Base-by-base conservation (phyloP, 1,140 invertebrate species). In the Sminthurinus signatus region DNA sequence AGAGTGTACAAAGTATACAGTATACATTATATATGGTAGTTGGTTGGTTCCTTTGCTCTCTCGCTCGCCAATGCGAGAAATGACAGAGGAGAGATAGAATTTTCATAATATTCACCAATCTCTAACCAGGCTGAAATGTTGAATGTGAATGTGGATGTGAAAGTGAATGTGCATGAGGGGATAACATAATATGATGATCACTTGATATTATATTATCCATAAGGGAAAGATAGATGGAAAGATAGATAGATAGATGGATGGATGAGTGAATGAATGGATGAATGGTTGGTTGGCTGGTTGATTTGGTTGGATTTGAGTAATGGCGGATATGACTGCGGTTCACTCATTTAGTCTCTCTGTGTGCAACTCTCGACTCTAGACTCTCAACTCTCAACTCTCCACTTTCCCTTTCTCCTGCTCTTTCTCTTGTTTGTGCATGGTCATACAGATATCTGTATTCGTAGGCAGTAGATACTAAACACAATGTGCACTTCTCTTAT, bases 161-260 rank as follows among this genome's bases (percentile, higher is more conserved):
- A n/a, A n/a, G 25, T 52, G 50, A 52, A 52, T 52, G 50, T 28
- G 50, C 44, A 19, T 27, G 50, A 28, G 28, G 50, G 14, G 50
- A 19, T 46, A 46, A 46, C 44, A 52, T 52, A 52, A 52, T 52
- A 52, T 52, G 23, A 52, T 52, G 23, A 28, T 52, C 50, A 52
- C 50, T 52, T 52, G 50, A 52, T 52, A 52, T 29, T 27, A 52
- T 52, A 14, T 8, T 4, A 29, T 4, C 4, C 2, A 23, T 8
- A 8, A 23, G 21, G 23, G 19, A 25, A 48, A 21, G 44, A n/a
- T 5, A 48, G 44, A 48, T 5, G 15, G 44, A 23, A 28, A 23
- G 14, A 36, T 3, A 29, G 25, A 27, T 8, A 15, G 50, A 52
- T 4, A 23, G 50, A 25, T 48, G 46, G 21, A 10, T 42, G 44